phyloP scores from a whole-genome alignment of 2,888 invertebrate genomes.

The Erpobdella octoculata region DNA sequence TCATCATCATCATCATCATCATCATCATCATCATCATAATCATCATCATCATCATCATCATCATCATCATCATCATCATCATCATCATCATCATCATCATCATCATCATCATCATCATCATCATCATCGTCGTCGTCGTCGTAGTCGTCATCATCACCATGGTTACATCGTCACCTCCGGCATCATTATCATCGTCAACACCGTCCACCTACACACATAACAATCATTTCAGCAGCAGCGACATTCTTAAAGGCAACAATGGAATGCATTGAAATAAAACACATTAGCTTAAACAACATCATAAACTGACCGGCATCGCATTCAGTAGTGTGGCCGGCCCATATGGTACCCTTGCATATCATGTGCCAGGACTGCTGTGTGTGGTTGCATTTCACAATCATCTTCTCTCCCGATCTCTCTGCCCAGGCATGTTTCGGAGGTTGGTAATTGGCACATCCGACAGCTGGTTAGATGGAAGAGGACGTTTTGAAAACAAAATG shows the following conservation, averaged over 20 bases:
- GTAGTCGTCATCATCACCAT: slow-evolving; percentile 25
- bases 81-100: slow-evolving; percentile 29
- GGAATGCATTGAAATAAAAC: too few relatives aligned
- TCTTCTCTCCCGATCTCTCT: slow-evolving; percentile 13
- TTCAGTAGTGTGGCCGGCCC: slow-evolving; percentile 21
- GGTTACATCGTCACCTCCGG: too few relatives aligned
- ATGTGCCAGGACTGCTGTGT: slow-evolving; percentile 26
- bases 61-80: slow-evolving; percentile 27
- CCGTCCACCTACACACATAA: too few relatives aligned
- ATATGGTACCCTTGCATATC: slow-evolving; percentile 21
- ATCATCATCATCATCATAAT: slow-evolving; percentile 12
- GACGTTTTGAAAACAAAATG: too few relatives aligned
- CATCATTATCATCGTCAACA: too few relatives aligned
- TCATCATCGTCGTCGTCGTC: slow-evolving; percentile 7
- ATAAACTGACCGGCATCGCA: slow-evolving; percentile 16
- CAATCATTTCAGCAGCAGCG: too few relatives aligned
- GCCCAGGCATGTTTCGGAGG: slow-evolving; percentile 26
- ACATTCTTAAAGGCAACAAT: too few relatives aligned
- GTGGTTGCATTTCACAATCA: slow-evolving; percentile 25
- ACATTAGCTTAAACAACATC: background rate
- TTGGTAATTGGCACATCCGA: slow-evolving; percentile 23
- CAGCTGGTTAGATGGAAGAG: slow-evolving; percentile 9
- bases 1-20: slow-evolving; percentile 28
- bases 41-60: slow-evolving; percentile 14
- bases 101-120: background rate